Percentiles rank a stretch among this genome's conserved stretches.
phyloP scores from a whole-genome alignment of 2,113 vertebrate genomes.

The Cyprinodon tularosa region DNA sequence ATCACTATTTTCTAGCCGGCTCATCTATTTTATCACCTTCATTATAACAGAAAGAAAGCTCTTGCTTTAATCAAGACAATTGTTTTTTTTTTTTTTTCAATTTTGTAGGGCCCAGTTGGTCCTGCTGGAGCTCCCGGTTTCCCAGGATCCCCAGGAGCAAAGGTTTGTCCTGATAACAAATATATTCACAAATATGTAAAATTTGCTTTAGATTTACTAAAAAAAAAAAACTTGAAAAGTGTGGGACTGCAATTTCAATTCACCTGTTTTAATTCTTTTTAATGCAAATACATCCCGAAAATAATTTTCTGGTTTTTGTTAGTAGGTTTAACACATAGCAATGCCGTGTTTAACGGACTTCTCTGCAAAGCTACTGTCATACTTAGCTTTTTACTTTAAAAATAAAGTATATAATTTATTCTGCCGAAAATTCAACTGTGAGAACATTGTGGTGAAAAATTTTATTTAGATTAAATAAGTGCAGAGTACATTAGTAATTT shows the following conservation, averaged over 20 bases:
- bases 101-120: conserved; percentile 89
- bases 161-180: conserved; percentile 77
- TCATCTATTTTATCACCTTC: not conserved
- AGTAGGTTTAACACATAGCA: not conserved
- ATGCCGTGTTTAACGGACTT: not conserved
- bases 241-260: not conserved
- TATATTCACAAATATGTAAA: not conserved
- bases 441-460: conserved; percentile 1
- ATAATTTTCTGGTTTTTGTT: not conserved
- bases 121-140: conserved; percentile 94
- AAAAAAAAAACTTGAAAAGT: conserved; percentile 1
- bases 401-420: not conserved
- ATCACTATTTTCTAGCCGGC: not conserved
- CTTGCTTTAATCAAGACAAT: not conserved
- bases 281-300: not conserved
- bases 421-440: not conserved
- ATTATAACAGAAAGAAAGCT: not conserved
- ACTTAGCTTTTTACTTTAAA: not conserved
- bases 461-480: not conserved
- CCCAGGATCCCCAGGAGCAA: conserved; percentile 93
- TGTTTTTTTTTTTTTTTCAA: conserved; percentile 15
- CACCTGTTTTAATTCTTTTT: not conserved
- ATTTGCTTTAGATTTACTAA: not conserved
- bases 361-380: not conserved
- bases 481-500: not conserved